Percentiles rank a stretch among this genome's conserved stretches.
Conservation (phyloP, 37 sponge, comb jelly and placozoan genomes). For the Beroe forskalii region DNA sequence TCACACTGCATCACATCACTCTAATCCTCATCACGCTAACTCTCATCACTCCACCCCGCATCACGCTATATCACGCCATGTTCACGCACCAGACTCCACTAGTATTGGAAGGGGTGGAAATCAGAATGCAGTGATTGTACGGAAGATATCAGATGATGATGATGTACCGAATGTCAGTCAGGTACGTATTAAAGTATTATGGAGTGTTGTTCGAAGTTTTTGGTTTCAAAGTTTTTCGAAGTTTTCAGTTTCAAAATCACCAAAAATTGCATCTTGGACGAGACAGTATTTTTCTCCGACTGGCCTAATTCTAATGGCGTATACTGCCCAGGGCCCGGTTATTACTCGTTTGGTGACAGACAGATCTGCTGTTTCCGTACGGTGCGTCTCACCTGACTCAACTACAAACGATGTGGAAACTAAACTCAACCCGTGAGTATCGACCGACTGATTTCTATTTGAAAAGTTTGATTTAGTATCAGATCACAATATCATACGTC, state of each 20-base stretch:
- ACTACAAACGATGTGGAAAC: neutral
- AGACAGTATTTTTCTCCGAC: too few species aligned
- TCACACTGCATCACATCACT: neutral
- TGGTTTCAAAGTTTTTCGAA: too few species aligned
- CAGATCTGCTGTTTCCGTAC: neutral
- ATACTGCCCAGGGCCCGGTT: neutral
- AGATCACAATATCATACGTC: too few species aligned
- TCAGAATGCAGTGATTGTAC: neutral
- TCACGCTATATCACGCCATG: neutral
- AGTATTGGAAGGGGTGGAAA: neutral
- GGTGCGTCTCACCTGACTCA: slow-evolving; percentile 23
- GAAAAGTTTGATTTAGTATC: too few species aligned
- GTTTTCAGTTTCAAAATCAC: too few species aligned
- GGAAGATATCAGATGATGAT: neutral
- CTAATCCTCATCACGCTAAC: too few species aligned
- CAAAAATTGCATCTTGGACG: too few species aligned
- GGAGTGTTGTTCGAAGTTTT: too few species aligned
- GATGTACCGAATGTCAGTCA: neutral
- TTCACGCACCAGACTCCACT: neutral
- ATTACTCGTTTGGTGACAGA: neutral
- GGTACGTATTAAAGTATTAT: too few species aligned
- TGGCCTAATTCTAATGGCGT: too few species aligned
- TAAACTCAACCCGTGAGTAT: too few species aligned
- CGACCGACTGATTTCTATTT: too few species aligned
- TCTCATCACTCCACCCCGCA: neutral